phyloP scores from a whole-genome alignment of 2,797 vertebrate species.

The Spinibarbus caldwelli region DNA sequence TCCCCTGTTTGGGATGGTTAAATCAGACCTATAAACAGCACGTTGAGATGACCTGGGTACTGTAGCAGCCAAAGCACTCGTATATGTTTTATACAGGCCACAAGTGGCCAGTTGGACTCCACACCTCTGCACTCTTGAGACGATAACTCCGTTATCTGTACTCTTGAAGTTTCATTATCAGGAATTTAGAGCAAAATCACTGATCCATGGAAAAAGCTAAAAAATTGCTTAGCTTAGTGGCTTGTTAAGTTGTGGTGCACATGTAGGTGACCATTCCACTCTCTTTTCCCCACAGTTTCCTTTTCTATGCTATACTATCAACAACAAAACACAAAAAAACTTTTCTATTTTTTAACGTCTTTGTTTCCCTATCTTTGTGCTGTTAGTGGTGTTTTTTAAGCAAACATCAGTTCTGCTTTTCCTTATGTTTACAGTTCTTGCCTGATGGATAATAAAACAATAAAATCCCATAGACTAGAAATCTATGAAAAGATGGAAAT shows the following conservation, averaged over 20 bases:
- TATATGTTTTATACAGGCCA: background rate
- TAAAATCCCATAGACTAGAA: no score
- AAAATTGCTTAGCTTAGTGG: background rate
- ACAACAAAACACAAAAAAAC: background rate
- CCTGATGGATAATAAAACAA: background rate
- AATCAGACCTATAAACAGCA: slow-evolving; percentile 32
- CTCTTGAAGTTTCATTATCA: slow-evolving; percentile 14
- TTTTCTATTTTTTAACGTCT: background rate
- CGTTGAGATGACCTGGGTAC: slow-evolving; percentile 1
- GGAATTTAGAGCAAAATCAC: background rate
- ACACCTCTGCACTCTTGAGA: background rate
- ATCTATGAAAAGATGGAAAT: no score
- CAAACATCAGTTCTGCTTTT: background rate
- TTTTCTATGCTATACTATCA: background rate
- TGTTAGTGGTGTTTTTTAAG: background rate
- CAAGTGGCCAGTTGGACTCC: background rate
- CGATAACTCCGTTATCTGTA: background rate
- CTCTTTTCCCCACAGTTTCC: no score
- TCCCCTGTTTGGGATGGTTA: slow-evolving; percentile 14
- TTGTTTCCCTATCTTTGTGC: background rate
- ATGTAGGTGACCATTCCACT: background rate
- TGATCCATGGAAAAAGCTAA: background rate
- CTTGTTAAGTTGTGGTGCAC: background rate
- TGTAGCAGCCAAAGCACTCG: background rate
- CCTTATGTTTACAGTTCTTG: background rate